A percentile compares a stretch with the other conserved stretches of the same genome.
Evolutionary conservation across 2,797 vertebrate species (phyloP).

Genomic region (Ctenopoma kingsleyae): DNA sequence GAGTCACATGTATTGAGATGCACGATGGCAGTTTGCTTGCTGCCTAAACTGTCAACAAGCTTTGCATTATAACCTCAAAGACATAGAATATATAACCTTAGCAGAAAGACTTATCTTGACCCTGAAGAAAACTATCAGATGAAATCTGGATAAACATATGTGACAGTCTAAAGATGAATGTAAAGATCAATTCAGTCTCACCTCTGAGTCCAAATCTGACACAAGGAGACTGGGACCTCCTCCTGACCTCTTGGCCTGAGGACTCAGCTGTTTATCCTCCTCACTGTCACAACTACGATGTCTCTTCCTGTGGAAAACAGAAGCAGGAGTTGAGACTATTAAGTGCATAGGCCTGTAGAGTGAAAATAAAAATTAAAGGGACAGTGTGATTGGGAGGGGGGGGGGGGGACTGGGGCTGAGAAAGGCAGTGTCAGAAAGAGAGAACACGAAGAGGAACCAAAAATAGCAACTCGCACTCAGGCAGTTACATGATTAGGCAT

Average conservation of each 20-base stretch:
- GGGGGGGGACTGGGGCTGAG: slow-evolving; percentile 13
- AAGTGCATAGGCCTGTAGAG: not conserved
- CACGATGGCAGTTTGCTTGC: not conserved
- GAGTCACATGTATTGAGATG: slow-evolving; percentile 13
- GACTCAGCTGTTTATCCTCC: slow-evolving; percentile 84
- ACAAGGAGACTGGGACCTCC: slow-evolving; percentile 77
- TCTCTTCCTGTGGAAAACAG: slow-evolving; percentile 86
- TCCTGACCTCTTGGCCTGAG: slow-evolving; percentile 91
- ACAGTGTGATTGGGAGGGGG: slow-evolving; percentile 30
- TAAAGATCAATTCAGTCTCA: slow-evolving; percentile 44
- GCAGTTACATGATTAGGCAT: slow-evolving; percentile 65
- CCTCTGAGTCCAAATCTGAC: slow-evolving; percentile 86
- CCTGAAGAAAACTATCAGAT: not conserved
- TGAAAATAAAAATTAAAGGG: slow-evolving; percentile 6
- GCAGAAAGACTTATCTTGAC: fast-evolving
- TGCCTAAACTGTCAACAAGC: not conserved
- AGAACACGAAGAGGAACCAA: slow-evolving; percentile 61
- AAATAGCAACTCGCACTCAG: slow-evolving; percentile 68
- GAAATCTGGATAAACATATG: not conserved
- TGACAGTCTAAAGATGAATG: not conserved
- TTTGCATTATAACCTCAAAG: not conserved
- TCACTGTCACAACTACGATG: slow-evolving; percentile 90
- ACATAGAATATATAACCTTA: not conserved
- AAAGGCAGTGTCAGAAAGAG: slow-evolving; percentile 28
- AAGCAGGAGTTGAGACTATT: slow-evolving; percentile 8